A percentile compares a stretch with the other conserved stretches of the same genome.
Evolutionary conservation across 2,888 invertebrate species (phyloP).

Genomic region (Volucella zonaria): DNA sequence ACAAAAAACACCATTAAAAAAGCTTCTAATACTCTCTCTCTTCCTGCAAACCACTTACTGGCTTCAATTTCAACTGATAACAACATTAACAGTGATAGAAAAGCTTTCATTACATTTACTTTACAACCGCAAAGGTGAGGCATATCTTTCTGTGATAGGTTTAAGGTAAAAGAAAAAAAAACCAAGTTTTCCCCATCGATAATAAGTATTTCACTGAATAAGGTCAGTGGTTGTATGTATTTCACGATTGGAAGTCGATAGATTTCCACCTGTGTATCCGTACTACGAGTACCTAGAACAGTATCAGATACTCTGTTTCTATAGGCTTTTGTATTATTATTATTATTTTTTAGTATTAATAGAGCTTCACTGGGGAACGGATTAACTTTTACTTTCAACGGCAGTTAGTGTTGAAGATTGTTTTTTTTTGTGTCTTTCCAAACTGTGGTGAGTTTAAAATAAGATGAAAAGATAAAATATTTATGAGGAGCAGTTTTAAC

Average conservation of each 20-base stretch:
- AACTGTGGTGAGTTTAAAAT: slow-evolving; percentile 44
- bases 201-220: slow-evolving; percentile 35
- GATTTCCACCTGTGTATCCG: slow-evolving; percentile 33
- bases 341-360: slow-evolving; percentile 13
- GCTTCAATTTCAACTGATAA: slow-evolving; percentile 34
- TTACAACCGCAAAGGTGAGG: slow-evolving; percentile 30
- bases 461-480: slow-evolving; percentile 3
- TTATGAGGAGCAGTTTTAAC: neutral
- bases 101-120: slow-evolving; percentile 46
- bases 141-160: slow-evolving; percentile 4
- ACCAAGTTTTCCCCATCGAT: slow-evolving; percentile 33
- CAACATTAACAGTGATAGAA: slow-evolving; percentile 33
- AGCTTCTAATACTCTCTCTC: slow-evolving; percentile 44
- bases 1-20: neutral
- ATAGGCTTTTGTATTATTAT: neutral
- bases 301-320: too few relatives aligned
- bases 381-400: slow-evolving; percentile 38
- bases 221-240: slow-evolving; percentile 42
- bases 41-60: slow-evolving; percentile 3
- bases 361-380: slow-evolving; percentile 22
- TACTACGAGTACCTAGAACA: neutral
- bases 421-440: neutral
- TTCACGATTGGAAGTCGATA: slow-evolving; percentile 54
- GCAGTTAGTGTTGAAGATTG: neutral
- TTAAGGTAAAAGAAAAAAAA: slow-evolving; percentile 19